Evolutionary conservation across 2,797 vertebrate genomes (phyloP).

Genomic region (Apodemus agrarius): DNA sequence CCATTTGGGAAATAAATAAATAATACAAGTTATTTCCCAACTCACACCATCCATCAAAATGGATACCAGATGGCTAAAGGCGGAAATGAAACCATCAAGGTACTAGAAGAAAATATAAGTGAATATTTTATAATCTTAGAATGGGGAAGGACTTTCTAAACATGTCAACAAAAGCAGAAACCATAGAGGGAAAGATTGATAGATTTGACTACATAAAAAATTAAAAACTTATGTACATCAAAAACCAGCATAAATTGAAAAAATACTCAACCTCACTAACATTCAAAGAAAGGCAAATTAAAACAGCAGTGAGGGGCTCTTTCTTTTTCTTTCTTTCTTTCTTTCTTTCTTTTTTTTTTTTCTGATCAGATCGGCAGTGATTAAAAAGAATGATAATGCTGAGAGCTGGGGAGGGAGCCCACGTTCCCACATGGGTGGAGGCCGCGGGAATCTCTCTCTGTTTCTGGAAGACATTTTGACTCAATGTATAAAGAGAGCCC

Average conservation of each 20-base stretch:
- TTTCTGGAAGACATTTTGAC: slow-evolving; percentile 76
- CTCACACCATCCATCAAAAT: slow-evolving; percentile 74
- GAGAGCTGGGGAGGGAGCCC: slow-evolving; percentile 38
- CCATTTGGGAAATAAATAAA: slow-evolving; percentile 78
- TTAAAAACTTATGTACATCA: slow-evolving; percentile 84
- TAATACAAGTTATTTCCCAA: slow-evolving; percentile 72
- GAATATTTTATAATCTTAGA: slow-evolving; percentile 81
- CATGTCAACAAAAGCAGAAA: slow-evolving; percentile 84
- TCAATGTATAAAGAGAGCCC: slow-evolving; percentile 43
- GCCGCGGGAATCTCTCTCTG: slow-evolving; percentile 62
- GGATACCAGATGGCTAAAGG: slow-evolving; percentile 78
- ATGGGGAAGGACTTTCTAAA: slow-evolving; percentile 77
- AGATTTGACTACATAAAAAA: slow-evolving; percentile 84
- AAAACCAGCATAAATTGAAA: slow-evolving; percentile 83
- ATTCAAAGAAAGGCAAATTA: slow-evolving; percentile 84
- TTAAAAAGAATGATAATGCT: slow-evolving; percentile 82
- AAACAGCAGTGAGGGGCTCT: slow-evolving; percentile 76
- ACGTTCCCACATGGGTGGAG: neutral
- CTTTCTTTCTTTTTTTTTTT: neutral
- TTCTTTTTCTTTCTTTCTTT: neutral
- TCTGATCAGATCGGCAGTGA: slow-evolving; percentile 82
- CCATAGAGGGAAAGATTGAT: slow-evolving; percentile 83
- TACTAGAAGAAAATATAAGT: slow-evolving; percentile 82
- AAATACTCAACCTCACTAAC: slow-evolving; percentile 79
- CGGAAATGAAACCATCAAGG: slow-evolving; percentile 82